Evolutionary conservation across 2,888 invertebrate genomes (phyloP).

Genomic region (Polydrusus pterygomalis): DNA sequence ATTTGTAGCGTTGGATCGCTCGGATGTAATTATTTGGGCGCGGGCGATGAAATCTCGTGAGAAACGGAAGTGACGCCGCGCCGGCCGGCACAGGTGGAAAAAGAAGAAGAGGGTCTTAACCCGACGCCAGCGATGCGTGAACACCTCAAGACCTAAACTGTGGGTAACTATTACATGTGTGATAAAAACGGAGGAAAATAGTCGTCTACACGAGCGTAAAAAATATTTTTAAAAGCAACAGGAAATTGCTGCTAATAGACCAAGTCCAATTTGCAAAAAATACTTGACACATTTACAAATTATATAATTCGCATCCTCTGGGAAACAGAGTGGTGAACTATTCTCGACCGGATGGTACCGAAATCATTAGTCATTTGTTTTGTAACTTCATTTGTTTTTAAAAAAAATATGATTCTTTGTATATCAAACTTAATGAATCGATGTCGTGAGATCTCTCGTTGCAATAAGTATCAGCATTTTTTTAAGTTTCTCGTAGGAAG

Average conservation of each 20-base stretch:
- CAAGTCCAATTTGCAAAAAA: slow-evolving; percentile 17
- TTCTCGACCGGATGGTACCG: slow-evolving; percentile 1
- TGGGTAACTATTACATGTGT: slow-evolving; percentile 7
- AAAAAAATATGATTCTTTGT: background rate
- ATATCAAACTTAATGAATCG: too few species aligned
- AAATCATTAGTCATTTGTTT: slow-evolving; percentile 6
- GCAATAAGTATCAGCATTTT: too few species aligned
- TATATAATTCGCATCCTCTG: slow-evolving; percentile 21
- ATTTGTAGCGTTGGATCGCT: background rate
- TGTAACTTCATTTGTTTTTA: background rate
- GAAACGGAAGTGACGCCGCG: slow-evolving; percentile 69
- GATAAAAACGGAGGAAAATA: slow-evolving; percentile 8
- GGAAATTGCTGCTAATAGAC: slow-evolving; percentile 18
- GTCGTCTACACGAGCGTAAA: background rate
- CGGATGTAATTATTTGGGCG: slow-evolving; percentile 68
- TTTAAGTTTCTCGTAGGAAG: too few species aligned
- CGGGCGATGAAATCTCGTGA: slow-evolving; percentile 71
- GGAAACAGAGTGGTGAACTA: background rate
- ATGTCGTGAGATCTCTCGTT: too few species aligned
- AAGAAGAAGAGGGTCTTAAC: slow-evolving; percentile 66
- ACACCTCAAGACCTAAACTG: slow-evolving; percentile 37
- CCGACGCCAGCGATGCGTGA: slow-evolving; percentile 55
- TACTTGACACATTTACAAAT: background rate
- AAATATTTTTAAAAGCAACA: background rate
- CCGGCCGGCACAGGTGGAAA: slow-evolving; percentile 63